Evolutionary conservation across 1,140 invertebrate species (phyloP).

Genomic region (Myzus persicae): DNA sequence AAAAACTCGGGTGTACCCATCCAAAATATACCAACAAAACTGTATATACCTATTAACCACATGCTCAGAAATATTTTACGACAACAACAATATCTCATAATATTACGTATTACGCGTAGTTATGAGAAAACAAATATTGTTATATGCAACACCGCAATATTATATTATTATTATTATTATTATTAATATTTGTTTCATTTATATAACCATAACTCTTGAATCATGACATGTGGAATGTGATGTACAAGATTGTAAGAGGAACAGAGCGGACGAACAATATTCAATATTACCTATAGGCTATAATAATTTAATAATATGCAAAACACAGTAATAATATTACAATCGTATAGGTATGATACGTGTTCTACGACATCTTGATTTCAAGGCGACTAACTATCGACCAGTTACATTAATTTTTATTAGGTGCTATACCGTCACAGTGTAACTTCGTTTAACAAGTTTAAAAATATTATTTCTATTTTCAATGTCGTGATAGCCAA

Average conservation of each 20-base stretch:
- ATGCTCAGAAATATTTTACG: neutral
- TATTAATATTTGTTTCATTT: too few species aligned
- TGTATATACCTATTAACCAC: too few species aligned
- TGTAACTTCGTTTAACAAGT: neutral
- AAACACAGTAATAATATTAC: neutral
- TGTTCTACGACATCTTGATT: neutral
- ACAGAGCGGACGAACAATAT: neutral
- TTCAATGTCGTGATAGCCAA: neutral
- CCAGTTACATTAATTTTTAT: neutral
- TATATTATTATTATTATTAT: conserved; percentile 3
- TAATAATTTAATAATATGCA: neutral
- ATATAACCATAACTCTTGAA: neutral
- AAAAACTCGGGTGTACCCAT: neutral
- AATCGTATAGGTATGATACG: neutral
- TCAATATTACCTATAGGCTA: neutral
- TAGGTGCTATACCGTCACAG: neutral
- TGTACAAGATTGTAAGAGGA: neutral
- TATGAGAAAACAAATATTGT: too few species aligned
- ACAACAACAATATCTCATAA: neutral
- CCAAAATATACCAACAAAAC: neutral
- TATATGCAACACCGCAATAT: neutral
- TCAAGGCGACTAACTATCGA: neutral
- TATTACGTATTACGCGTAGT: neutral
- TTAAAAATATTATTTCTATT: neutral
- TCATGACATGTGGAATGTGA: neutral